Evolutionary conservation across 2,113 vertebrate genomes (phyloP).

Genomic region (Falcunculus frontatus): DNA sequence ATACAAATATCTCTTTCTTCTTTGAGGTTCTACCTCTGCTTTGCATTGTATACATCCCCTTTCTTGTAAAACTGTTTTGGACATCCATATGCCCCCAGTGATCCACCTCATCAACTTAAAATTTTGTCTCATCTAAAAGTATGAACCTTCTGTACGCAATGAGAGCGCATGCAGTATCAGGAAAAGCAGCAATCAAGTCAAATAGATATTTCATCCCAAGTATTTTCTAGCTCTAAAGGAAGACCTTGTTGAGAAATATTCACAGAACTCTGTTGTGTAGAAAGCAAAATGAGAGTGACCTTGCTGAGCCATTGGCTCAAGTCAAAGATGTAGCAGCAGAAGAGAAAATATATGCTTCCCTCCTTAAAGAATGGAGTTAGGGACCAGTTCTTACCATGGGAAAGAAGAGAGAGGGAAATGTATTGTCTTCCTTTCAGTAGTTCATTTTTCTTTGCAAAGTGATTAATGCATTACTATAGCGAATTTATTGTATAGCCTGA

Average conservation of each 20-base stretch:
- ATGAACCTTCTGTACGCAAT: neutral
- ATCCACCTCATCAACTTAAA: neutral
- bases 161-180: neutral
- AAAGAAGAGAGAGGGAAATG: constrained; percentile 46
- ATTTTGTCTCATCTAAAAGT: neutral
- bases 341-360: neutral
- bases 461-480: constrained; percentile 77
- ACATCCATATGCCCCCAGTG: neutral
- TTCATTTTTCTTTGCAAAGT: constrained; percentile 73
- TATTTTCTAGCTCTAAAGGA: neutral
- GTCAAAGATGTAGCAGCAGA: neutral
- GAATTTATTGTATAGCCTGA: constrained; percentile 78
- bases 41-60: neutral
- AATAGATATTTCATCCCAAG: neutral
- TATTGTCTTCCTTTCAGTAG: constrained; percentile 70
- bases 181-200: neutral
- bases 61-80: neutral
- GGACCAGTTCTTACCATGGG: constrained; percentile 7
- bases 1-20: neutral
- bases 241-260: neutral
- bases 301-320: constrained; percentile 5
- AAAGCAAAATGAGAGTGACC: neutral
- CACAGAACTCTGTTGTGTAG: neutral
- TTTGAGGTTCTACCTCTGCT: neutral
- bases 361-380: constrained; percentile 43